Base-by-base conservation (phyloP, 2,113 vertebrate species). In the Coreoperca whiteheadi region DNA sequence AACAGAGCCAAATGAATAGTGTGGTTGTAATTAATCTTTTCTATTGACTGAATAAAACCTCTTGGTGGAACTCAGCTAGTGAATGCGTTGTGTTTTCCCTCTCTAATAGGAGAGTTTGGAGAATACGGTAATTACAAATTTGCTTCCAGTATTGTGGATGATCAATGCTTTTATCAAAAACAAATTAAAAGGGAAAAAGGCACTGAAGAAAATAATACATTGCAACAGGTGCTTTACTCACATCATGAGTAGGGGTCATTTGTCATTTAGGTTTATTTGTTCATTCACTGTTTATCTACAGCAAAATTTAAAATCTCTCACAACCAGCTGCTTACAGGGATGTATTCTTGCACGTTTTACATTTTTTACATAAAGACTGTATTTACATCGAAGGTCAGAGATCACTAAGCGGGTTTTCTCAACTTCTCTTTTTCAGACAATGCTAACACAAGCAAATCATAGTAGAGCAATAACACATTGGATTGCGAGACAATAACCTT, bases 1-100 rank as follows among this genome's bases (percentile, higher is more conserved):
- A 91, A 90, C 81, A 59, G 43, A 89, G 78, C 69, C 79, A 93
- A 94, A 93, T 92, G 88, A 93, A 91, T 86, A 91, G 89, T 88
- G 85, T 84, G 68, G 69, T 77, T 86, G 87, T 94, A 94, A 95
- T 94, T 95, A 94, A 94, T 95, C 90, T 94, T 88, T 87, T 94
- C 78, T 92, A 93, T 94, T 92, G 93, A 93, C 89, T 88, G 85
- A 93, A 92, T 93, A 82, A 93, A 94, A 90, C 79, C 91, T 88
- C 84, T 70, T 61, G 68, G 68, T 88, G 77, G 81, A 86, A 81
- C 83, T 82, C 74, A 43, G 75, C 59, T 39, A 81, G 72, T 66
- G 67, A 88, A 84, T 83, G 56, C 6, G 1, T 76, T 81, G 59
- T 81, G 72, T 83, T 88, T 92, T 87, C 53, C 4, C 66, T 83